phyloP scores from a whole-genome alignment of 2,113 vertebrate genomes.

The Centropus bengalensis region DNA sequence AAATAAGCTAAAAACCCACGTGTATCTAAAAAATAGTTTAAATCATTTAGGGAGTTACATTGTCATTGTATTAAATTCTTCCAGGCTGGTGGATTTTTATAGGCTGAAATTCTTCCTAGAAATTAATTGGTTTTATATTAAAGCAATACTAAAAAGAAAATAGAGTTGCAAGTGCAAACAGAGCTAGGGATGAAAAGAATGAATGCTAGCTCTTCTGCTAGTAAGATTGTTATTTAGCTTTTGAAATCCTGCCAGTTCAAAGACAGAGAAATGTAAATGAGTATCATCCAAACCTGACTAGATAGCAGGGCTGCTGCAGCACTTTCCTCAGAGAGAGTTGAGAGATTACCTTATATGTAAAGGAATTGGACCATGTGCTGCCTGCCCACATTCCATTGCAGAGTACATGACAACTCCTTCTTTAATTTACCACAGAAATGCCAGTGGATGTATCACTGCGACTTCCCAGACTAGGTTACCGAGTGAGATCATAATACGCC shows the following conservation, averaged over 20 bases:
- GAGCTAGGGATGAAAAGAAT: neutral
- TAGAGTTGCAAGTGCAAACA: neutral
- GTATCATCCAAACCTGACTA: slow-evolving; percentile 42
- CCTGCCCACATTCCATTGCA: slow-evolving; percentile 58
- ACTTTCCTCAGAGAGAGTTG: slow-evolving; percentile 41
- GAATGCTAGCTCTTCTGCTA: neutral
- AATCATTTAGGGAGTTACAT: neutral
- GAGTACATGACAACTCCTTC: slow-evolving; percentile 52
- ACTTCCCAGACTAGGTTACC: slow-evolving; percentile 33
- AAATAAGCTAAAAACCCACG: neutral
- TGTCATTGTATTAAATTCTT: neutral
- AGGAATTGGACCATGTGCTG: slow-evolving; percentile 37
- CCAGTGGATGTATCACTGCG: slow-evolving; percentile 10
- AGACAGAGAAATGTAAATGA: slow-evolving; percentile 33
- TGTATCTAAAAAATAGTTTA: neutral
- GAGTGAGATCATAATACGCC: slow-evolving; percentile 42
- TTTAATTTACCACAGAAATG: slow-evolving; percentile 52
- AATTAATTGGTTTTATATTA: neutral
- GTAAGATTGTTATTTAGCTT: slow-evolving; percentile 27
- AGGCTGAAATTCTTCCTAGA: neutral
- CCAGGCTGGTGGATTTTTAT: neutral
- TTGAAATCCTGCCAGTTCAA: slow-evolving; percentile 50
- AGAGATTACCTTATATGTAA: slow-evolving; percentile 61
- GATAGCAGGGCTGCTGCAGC: slow-evolving; percentile 34
- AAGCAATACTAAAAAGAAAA: neutral